Conservation (phyloP, 2,113 vertebrate genomes). For the Pangasianodon gigas region DNA sequence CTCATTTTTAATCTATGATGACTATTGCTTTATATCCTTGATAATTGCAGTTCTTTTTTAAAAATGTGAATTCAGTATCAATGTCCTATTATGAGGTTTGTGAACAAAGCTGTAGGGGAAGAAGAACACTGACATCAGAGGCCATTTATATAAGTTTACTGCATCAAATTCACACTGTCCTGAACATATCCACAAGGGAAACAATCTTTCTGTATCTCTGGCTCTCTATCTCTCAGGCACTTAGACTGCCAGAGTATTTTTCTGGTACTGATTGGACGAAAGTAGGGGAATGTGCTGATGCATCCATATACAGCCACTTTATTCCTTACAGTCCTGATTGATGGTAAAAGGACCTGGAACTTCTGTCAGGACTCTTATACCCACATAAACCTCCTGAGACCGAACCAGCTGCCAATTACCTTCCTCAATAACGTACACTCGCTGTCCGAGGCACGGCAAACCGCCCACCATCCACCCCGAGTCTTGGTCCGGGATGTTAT, state of each 20-base stretch:
- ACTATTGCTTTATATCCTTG: neutral
- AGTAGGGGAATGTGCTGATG: conserved; percentile 59
- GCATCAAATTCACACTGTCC: neutral
- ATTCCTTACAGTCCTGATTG: conserved; percentile 66
- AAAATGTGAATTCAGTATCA: neutral
- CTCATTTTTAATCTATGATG: neutral
- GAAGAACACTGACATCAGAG: neutral
- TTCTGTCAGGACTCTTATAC: conserved; percentile 63
- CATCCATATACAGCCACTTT: conserved; percentile 62
- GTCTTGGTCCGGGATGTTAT: conserved; percentile 57
- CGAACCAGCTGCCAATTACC: conserved; percentile 71
- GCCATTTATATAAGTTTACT: neutral
- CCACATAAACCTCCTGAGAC: conserved; percentile 70
- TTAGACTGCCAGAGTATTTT: conserved; percentile 75
- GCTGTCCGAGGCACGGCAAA: conserved; percentile 65
- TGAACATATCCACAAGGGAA: neutral
- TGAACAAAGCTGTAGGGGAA: neutral
- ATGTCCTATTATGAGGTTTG: neutral
- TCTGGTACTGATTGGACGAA: conserved; percentile 63
- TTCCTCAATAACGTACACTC: conserved; percentile 70
- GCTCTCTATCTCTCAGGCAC: conserved; percentile 35
- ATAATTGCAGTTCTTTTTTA: neutral
- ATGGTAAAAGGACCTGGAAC: conserved; percentile 63
- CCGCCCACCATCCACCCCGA: conserved; percentile 50
- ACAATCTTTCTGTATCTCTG: neutral